These are phyloP conservation scores for Pycnonotus jocosus DNA, from an alignment of 2,113 vertebrate species.

Conservation along the genomic window DNA sequence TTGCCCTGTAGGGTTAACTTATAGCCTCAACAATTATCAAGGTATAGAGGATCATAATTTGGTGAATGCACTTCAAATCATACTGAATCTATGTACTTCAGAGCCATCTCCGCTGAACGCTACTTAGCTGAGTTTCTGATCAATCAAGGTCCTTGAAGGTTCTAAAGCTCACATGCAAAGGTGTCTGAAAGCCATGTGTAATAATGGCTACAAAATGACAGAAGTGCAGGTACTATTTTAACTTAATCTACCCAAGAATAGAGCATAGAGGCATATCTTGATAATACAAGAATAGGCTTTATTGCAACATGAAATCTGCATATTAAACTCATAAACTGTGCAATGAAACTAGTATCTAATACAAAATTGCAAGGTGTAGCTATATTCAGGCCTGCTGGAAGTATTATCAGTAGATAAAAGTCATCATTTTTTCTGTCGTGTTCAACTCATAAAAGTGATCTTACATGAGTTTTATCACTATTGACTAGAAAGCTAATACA, in stretches of 20 bases:
- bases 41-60: background rate
- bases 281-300: background rate
- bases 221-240: background rate
- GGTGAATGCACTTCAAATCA: background rate
- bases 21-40: background rate
- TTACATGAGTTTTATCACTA: background rate
- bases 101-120: background rate
- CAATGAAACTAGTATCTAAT: background rate
- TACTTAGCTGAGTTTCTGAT: background rate
- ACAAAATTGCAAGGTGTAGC: background rate
- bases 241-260: background rate
- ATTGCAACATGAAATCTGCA: background rate
- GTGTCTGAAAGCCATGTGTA: background rate
- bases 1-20: background rate
- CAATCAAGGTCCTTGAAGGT: background rate
- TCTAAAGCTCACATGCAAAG: background rate
- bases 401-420: background rate
- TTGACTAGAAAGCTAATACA: background rate
- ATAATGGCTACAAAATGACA: background rate
- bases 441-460: background rate
- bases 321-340: constrained; percentile 23
- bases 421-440: background rate
- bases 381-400: background rate
- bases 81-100: background rate
- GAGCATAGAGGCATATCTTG: background rate